A percentile compares a stretch with the other conserved stretches of the same genome.
Evolutionary conservation across 2,888 invertebrate genomes (phyloP).

Genomic region (Macrophya alboannulata): DNA sequence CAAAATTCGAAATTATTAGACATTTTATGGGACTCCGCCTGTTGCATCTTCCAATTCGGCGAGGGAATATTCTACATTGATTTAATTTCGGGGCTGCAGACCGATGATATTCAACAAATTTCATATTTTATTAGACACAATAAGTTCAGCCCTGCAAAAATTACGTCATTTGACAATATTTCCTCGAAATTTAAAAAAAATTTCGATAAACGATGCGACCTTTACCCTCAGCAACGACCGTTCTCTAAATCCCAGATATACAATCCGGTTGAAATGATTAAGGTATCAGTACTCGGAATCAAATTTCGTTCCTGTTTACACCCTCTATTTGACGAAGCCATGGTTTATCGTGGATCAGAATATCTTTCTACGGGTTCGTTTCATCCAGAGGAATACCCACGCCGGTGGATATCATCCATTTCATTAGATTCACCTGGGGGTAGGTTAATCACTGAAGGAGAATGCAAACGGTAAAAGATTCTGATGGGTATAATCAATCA

Average conservation of each 20-base stretch:
- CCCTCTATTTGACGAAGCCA: constrained; percentile 13
- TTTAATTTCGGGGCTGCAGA: no score
- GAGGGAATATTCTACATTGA: no score
- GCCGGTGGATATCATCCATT: neutral
- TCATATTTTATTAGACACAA: no score
- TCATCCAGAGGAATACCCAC: neutral
- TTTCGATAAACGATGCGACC: no score
- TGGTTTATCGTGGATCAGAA: neutral
- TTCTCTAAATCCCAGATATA: neutral
- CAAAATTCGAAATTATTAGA: neutral
- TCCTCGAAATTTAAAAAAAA: no score
- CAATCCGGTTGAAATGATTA: neutral
- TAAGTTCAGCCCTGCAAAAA: no score
- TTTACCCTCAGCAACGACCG: no score
- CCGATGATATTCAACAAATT: no score
- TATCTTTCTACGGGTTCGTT: constrained; percentile 31
- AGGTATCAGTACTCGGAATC: neutral
- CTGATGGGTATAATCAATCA: constrained; percentile 37
- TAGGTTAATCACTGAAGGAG: neutral
- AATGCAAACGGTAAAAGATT: constrained; percentile 18
- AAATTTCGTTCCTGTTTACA: neutral
- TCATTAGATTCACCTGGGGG: constrained; percentile 11
- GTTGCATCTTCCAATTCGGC: no score
- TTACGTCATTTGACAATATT: no score
- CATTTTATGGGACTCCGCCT: no score